Evolutionary conservation across 2,888 invertebrate species (phyloP), one percentile per base, ranked within the genome.

Genomic region (Macropis europaea): DNA sequence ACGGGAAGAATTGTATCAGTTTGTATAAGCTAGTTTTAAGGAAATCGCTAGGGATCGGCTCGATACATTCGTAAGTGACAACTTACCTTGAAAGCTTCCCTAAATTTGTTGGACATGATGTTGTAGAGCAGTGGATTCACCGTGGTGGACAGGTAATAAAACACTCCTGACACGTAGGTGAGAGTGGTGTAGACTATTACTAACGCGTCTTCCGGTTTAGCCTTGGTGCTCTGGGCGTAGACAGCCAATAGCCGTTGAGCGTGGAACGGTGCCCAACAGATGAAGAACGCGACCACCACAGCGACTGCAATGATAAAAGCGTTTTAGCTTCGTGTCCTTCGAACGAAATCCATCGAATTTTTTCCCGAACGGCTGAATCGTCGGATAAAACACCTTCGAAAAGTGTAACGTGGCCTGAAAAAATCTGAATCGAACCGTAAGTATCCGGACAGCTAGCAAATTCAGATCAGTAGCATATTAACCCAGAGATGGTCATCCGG

Each of bases 201-300:
- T 73, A 93, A 91, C 1, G 91, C 91, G 28, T 90, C 90, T 24
- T 91, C 90, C 0, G 92, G 91, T 52, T 92, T 90, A 78, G 91
- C 86, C 50, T 88, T 90, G 82, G 91, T 91, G 47, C 91, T 94
- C 81, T 92, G 91, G 79, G 92, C 93, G 84, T 96, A 96, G 64
- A 96, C 94, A 0, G 96, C 96, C 87, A 97, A 92, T 36, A 98
- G 92, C 54, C 98, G 91, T 90, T 98, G 98, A 9, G 96, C 95
- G 90, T 98, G 97, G 90, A 97, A 98, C 0, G 98, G 98, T 3
- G 96, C 96, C 96, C 96, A 96, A 90, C 97, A 97, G 68, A 96
- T 92, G 90, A 95, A 95, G 90, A 89, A 92, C 5, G 96, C 95
- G 86, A 96, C 94, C 77, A 96, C 96, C 74, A 97, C 94, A 72